Evolutionary conservation across 2,797 vertebrate species (phyloP).

Genomic region (Antrozous pallidus): DNA sequence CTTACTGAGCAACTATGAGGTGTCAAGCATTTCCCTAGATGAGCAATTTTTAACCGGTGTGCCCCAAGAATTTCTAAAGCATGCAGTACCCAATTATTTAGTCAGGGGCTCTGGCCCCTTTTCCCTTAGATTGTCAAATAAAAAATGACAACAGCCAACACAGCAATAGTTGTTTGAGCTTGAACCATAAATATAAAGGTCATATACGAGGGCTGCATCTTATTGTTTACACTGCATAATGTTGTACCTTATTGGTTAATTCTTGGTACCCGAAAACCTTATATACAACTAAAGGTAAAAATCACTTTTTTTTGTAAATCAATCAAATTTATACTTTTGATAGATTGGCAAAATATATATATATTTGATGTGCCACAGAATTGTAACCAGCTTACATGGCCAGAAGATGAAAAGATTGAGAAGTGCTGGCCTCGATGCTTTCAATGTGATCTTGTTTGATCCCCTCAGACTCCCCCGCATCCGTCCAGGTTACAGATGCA

Average conservation of each 20-base stretch:
- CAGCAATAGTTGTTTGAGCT: background rate
- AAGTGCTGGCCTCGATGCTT: background rate
- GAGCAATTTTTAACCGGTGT: background rate
- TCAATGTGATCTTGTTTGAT: background rate
- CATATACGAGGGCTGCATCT: background rate
- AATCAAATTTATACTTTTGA: background rate
- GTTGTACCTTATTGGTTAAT: background rate
- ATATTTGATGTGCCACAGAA: background rate
- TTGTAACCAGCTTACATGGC: background rate
- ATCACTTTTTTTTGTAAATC: background rate
- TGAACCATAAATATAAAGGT: background rate
- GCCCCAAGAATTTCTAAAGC: background rate
- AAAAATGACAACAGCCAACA: background rate
- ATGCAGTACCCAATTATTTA: background rate
- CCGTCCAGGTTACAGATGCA: background rate
- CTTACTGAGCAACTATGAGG: background rate
- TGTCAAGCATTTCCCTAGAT: background rate
- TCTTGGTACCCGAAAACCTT: background rate
- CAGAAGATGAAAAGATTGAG: background rate
- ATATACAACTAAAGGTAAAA: background rate
- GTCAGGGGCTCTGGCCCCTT: background rate
- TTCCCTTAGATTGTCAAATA: background rate
- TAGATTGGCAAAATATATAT: background rate
- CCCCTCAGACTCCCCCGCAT: background rate
- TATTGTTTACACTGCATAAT: background rate